Evolutionary conservation across 2,797 vertebrate genomes (phyloP).

Genomic region (Periophthalmus magnuspinnatus): DNA sequence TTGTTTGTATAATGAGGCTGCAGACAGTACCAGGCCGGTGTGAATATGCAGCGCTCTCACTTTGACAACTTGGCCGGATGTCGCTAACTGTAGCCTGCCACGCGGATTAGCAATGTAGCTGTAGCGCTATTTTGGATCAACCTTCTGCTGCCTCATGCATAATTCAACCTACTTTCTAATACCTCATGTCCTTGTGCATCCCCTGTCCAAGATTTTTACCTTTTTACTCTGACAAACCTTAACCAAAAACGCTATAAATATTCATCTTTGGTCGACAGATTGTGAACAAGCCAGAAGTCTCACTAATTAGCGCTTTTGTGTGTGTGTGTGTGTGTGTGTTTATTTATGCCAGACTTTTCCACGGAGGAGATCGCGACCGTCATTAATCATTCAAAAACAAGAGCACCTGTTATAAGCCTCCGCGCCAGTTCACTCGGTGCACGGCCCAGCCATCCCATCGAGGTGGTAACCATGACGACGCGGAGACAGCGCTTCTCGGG

Average conservation of each 20-base stretch:
- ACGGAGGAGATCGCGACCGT: slow-evolving; percentile 52
- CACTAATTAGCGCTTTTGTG: slow-evolving; percentile 52
- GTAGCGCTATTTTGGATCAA: slow-evolving; percentile 28
- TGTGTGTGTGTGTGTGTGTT: no score
- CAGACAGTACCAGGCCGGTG: background rate
- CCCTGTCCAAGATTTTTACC: background rate
- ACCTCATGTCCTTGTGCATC: slow-evolving; percentile 32
- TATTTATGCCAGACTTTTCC: slow-evolving; percentile 50
- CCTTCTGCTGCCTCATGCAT: slow-evolving; percentile 29
- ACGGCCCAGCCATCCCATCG: slow-evolving; percentile 64
- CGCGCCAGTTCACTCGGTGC: slow-evolving; percentile 33
- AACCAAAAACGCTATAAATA: slow-evolving; percentile 42
- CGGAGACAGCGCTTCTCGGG: slow-evolving; percentile 58
- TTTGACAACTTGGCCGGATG: slow-evolving; percentile 23
- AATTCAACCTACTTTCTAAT: slow-evolving; percentile 37
- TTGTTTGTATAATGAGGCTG: background rate
- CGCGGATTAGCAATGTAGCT: slow-evolving; percentile 3
- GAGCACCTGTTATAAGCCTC: slow-evolving; percentile 70
- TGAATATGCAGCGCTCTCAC: slow-evolving; percentile 5
- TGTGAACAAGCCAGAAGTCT: slow-evolving; percentile 25
- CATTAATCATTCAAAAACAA: slow-evolving; percentile 75
- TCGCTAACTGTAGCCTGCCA: slow-evolving; percentile 15
- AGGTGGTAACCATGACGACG: slow-evolving; percentile 79
- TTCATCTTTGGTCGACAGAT: slow-evolving; percentile 44
- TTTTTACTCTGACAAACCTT: slow-evolving; percentile 21